Percentiles rank a stretch among this genome's conserved stretches.
Conservation (phyloP, 2,888 invertebrate species). For the Euplagia quadripunctaria region DNA sequence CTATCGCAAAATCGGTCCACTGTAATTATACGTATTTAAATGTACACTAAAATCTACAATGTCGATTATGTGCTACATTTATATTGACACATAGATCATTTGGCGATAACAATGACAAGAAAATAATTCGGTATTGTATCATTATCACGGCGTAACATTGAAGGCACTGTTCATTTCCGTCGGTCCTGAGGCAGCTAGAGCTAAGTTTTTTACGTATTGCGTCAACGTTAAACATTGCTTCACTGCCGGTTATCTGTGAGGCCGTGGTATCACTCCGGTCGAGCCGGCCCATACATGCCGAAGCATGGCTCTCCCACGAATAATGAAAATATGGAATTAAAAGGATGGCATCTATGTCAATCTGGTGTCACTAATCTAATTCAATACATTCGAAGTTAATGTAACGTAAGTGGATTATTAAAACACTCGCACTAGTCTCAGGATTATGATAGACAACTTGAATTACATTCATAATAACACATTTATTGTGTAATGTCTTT, state of each 20-base stretch:
- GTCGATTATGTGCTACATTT: slow-evolving; percentile 62
- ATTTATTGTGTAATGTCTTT: not conserved
- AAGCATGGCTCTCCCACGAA: no score
- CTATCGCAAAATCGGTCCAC: slow-evolving; percentile 63
- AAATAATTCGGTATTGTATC: slow-evolving; percentile 58
- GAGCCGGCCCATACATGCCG: no score
- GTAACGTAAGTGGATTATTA: not conserved
- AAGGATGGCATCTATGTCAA: not conserved
- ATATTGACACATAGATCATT: slow-evolving; percentile 58
- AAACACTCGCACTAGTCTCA: not conserved
- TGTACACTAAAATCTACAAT: slow-evolving; percentile 68
- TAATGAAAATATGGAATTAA: no score
- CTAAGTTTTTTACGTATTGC: not conserved
- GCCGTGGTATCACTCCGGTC: no score
- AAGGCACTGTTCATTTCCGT: slow-evolving; percentile 26
- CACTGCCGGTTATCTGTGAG: no score
- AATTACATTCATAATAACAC: not conserved
- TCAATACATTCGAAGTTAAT: not conserved
- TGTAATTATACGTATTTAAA: slow-evolving; percentile 65
- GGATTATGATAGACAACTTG: no score
- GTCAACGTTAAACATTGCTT: no score
- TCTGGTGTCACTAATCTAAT: not conserved
- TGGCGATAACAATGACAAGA: slow-evolving; percentile 62
- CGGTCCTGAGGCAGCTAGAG: not conserved
- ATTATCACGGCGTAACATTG: slow-evolving; percentile 41